Conservation (phyloP, 64 coral and sea anemone species). For the Orbicella faveolata region DNA sequence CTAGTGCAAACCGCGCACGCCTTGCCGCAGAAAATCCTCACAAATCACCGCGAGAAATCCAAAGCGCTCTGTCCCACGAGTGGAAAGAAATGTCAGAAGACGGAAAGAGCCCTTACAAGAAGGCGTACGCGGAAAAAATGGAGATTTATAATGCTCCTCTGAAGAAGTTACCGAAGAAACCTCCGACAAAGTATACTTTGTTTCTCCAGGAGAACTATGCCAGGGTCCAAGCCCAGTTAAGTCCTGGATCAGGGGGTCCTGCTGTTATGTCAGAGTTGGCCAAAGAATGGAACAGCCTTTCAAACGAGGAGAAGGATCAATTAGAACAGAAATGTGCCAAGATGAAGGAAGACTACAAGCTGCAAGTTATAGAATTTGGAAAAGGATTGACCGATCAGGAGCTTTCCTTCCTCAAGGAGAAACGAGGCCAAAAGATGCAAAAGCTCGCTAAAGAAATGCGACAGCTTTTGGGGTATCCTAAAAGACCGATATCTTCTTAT, state of each 20-base stretch:
- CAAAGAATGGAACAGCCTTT: not conserved
- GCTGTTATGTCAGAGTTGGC: not conserved
- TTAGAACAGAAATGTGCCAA: not conserved
- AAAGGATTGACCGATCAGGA: not conserved
- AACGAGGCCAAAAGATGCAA: not conserved
- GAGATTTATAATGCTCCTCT: slow-evolving; percentile 15
- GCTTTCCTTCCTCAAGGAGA: not conserved
- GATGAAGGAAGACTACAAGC: not conserved
- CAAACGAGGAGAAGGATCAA: slow-evolving; percentile 11
- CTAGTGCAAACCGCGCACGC: not conserved
- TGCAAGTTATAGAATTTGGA: not conserved
- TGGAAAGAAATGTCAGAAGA: slow-evolving; percentile 19
- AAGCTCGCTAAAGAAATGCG: slow-evolving; percentile 1
- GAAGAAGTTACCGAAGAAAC: slow-evolving; percentile 10
- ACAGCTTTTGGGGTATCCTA: not conserved
- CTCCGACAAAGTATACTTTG: slow-evolving; percentile 13
- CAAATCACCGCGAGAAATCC: not conserved
- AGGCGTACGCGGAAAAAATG: not conserved
- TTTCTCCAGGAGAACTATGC: slow-evolving; percentile 27
- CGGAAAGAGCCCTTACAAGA: slow-evolving; percentile 16
- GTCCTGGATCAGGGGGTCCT: not conserved
- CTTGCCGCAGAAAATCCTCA: not conserved
- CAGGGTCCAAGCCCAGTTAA: not conserved
- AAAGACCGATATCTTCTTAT: not conserved
- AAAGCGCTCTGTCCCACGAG: not conserved